Evolutionary conservation across 2,888 invertebrate species (phyloP).

Genomic region (Amblyjoppa fuscipennis): DNA sequence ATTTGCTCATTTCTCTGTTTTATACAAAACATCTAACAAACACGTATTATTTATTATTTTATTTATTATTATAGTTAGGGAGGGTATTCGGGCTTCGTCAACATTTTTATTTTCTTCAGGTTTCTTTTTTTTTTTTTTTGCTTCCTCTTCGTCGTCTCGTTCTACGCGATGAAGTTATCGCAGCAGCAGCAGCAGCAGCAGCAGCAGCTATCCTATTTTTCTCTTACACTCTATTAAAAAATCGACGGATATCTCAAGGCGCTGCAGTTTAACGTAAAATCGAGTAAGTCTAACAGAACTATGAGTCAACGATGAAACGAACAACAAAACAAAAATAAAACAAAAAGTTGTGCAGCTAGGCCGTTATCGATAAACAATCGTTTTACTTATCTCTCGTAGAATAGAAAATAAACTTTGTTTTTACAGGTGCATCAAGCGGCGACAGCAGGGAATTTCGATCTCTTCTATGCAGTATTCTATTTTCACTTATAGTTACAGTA

Average conservation of each 20-base stretch:
- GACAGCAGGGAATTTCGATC: slow-evolving; percentile 20
- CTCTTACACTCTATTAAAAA: slow-evolving; percentile 45
- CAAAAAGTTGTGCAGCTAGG: slow-evolving; percentile 34
- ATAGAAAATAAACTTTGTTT: slow-evolving; percentile 17
- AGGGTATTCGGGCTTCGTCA: slow-evolving; percentile 43
- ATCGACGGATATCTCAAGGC: slow-evolving; percentile 51
- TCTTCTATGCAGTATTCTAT: slow-evolving; percentile 18
- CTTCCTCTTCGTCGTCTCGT: slow-evolving; percentile 29
- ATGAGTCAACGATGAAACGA: not conserved
- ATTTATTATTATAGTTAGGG: slow-evolving; percentile 49
- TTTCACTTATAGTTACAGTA: slow-evolving; percentile 33
- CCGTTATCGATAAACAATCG: slow-evolving; percentile 23
- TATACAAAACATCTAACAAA: slow-evolving; percentile 83
- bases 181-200: slow-evolving; percentile 47
- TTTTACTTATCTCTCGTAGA: slow-evolving; percentile 4
- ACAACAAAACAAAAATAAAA: not conserved
- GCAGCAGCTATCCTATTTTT: slow-evolving; percentile 40
- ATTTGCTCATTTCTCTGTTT: slow-evolving; percentile 80
- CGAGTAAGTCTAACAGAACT: not conserved
- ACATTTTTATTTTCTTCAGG: slow-evolving; percentile 37
- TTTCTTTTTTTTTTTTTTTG: not conserved
- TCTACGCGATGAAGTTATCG: slow-evolving; percentile 15
- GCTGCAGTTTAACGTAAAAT: slow-evolving; percentile 34
- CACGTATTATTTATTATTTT: slow-evolving; percentile 67
- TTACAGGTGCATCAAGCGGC: slow-evolving; percentile 32